These are phyloP conservation scores for Murina feae DNA, from an alignment of 2,113 vertebrate species.

Conservation along the genomic window DNA sequence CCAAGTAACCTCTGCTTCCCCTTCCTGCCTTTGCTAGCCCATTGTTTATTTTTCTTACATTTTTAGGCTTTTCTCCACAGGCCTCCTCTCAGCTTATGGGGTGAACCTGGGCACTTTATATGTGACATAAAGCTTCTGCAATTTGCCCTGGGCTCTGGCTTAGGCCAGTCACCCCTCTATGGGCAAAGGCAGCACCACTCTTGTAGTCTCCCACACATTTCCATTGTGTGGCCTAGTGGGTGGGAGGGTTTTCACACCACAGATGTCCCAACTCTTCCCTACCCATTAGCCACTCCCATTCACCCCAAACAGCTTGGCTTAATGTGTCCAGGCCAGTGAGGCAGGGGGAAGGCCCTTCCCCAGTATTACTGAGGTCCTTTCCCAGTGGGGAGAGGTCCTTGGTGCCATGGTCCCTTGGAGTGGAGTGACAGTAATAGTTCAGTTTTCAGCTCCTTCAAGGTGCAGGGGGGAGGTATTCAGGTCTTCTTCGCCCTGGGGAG, in stretches of 20 bases:
- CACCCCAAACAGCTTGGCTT: background rate
- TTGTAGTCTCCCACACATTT: background rate
- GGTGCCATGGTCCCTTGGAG: background rate
- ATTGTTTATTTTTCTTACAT: background rate
- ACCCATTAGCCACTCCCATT: background rate
- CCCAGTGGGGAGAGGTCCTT: background rate
- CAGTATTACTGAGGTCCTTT: background rate
- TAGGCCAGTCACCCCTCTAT: background rate
- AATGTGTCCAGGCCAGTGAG: background rate
- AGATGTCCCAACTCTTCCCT: constrained; percentile 58
- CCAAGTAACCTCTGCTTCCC: background rate
- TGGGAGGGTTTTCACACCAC: constrained; percentile 60
- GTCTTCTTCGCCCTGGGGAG: background rate
- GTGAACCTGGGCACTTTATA: background rate
- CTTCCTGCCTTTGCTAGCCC: constrained; percentile 1
- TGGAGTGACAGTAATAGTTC: background rate
- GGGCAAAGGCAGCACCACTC: background rate
- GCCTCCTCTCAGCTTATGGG: background rate
- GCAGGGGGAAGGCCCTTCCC: background rate
- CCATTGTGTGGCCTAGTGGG: background rate
- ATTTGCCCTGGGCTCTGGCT: background rate
- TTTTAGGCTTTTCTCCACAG: constrained; percentile 42
- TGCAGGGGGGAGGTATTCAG: background rate
- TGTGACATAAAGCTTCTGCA: background rate
- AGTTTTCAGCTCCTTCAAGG: constrained; percentile 39